Evolutionary conservation across 2,113 vertebrate genomes (phyloP).

Genomic region (Epinephelus moara): DNA sequence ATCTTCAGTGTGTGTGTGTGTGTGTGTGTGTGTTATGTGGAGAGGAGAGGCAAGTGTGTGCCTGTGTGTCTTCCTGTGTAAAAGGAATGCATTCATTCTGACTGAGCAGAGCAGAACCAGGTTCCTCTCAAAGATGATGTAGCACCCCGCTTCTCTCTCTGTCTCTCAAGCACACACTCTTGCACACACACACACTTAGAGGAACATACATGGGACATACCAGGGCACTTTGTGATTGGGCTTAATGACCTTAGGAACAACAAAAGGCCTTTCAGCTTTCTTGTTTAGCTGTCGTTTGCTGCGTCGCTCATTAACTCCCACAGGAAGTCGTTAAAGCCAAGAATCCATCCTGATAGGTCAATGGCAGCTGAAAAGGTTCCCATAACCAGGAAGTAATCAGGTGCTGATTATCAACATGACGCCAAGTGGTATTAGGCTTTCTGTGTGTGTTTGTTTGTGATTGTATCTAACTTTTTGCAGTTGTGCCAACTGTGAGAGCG

Average conservation of each 20-base stretch:
- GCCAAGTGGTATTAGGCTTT: conserved; percentile 63
- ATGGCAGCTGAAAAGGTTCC: conserved; percentile 77
- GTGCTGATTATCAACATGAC: conserved; percentile 71
- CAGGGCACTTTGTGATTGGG: conserved; percentile 64
- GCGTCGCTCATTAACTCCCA: conserved; percentile 71
- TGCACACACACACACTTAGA: not conserved
- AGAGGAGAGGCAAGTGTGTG: conserved; percentile 11
- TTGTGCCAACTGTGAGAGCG: conserved; percentile 4
- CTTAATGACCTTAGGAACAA: conserved; percentile 73
- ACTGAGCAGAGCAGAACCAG: conserved; percentile 27
- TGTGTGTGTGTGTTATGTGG: not conserved
- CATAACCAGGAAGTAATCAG: conserved; percentile 78
- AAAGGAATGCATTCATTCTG: conserved; percentile 62
- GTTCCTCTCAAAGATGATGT: conserved; percentile 28
- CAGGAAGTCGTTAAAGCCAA: conserved; percentile 75
- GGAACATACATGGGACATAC: conserved; percentile 50
- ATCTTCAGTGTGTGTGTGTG: not conserved
- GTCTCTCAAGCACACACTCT: not conserved
- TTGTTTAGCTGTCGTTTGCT: conserved; percentile 58
- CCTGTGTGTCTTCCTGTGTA: conserved; percentile 15
- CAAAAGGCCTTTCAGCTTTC: conserved; percentile 69
- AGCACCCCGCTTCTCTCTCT: not conserved
- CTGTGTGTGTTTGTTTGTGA: not conserved
- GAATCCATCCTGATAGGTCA: conserved; percentile 72
- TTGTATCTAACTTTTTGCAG: conserved; percentile 16